These are phyloP conservation scores for Ciconia maguari DNA, from an alignment of 2,113 vertebrate genomes.

Conservation along the genomic window DNA sequence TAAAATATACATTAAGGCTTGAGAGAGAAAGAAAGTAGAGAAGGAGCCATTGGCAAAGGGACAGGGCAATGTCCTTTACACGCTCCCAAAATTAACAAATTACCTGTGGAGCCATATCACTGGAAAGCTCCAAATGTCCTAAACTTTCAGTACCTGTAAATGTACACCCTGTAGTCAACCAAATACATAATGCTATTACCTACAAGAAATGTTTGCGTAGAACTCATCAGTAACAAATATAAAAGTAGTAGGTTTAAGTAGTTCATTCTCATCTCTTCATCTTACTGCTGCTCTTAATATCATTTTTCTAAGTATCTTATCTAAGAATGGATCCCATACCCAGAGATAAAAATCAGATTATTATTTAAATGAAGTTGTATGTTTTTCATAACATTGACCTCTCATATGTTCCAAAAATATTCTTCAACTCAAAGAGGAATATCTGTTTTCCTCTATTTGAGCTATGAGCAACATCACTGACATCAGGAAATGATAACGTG, in stretches of 20 bases:
- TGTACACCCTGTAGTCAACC: neutral
- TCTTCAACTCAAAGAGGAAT: neutral
- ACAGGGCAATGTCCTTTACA: neutral
- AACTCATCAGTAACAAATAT: neutral
- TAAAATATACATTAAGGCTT: neutral
- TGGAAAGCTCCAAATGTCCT: neutral
- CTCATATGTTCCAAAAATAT: neutral
- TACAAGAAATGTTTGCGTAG: neutral
- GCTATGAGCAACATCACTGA: neutral
- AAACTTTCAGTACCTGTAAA: neutral
- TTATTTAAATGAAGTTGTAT: neutral
- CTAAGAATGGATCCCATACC: neutral
- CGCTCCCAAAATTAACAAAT: neutral
- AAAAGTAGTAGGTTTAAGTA: neutral
- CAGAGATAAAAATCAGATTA: neutral
- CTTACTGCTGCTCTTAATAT: neutral
- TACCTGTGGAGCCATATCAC: neutral
- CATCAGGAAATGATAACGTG: slow-evolving; percentile 13
- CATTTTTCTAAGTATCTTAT: neutral
- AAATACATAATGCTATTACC: neutral
- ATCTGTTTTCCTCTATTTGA: slow-evolving; percentile 28
- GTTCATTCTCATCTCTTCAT: neutral
- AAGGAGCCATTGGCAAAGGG: neutral
- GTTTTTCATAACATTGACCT: neutral
- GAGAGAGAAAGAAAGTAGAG: neutral